These are phyloP conservation scores for Amniataba percoides DNA, from an alignment of 2,797 vertebrate species.

Conservation along the genomic window DNA sequence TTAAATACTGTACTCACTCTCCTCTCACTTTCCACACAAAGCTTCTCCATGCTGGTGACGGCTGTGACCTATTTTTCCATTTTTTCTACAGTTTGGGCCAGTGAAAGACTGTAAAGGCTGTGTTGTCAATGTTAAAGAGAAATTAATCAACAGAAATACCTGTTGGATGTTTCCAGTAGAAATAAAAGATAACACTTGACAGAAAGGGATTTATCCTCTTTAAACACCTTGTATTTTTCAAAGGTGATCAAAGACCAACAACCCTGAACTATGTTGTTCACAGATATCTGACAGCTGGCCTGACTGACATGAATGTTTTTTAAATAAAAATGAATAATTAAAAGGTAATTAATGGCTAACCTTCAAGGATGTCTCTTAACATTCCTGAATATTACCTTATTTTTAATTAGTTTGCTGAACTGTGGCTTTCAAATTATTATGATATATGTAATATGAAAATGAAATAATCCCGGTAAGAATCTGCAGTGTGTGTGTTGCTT, in stretches of 20 bases:
- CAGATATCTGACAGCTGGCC: background rate
- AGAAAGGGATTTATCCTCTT: background rate
- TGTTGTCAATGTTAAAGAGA: conserved; percentile 33
- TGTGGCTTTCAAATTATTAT: background rate
- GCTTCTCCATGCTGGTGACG: conserved; percentile 13
- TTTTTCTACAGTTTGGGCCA: background rate
- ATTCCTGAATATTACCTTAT: background rate
- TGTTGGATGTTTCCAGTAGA: conserved; percentile 11
- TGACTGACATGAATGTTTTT: background rate
- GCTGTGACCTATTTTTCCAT: conserved; percentile 29
- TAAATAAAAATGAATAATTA: too few relatives aligned
- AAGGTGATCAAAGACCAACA: background rate
- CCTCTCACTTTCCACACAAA: conserved; percentile 17
- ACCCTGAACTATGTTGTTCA: background rate
- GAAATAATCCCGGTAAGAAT: background rate
- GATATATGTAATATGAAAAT: background rate
- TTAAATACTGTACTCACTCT: conserved; percentile 24
- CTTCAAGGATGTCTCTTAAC: background rate
- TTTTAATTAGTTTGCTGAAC: background rate
- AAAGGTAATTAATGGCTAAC: too few relatives aligned
- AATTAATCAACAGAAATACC: conserved; percentile 16
- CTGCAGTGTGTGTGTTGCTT: too few relatives aligned
- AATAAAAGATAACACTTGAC: conserved; percentile 14
- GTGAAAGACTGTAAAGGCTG: conserved; percentile 16
- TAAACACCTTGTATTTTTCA: background rate